phyloP scores from a whole-genome alignment of 1,140 invertebrate species.

The Drosophila persimilis region DNA sequence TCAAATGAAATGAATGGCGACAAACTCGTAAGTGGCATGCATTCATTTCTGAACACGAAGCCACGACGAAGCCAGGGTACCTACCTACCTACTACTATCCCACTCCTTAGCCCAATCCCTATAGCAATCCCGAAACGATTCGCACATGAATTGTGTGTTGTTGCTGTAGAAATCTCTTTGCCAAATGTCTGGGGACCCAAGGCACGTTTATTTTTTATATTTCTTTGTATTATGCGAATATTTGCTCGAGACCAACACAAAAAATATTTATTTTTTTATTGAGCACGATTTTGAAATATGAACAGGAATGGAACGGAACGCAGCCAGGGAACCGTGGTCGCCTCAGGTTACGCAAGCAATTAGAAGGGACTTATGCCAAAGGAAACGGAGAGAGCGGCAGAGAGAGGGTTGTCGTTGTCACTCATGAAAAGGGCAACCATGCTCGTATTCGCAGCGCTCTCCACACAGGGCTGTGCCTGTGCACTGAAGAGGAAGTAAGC shows the following conservation, averaged over 20 bases:
- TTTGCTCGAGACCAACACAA: conserved; percentile 60
- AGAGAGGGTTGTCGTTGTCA: conserved; percentile 66
- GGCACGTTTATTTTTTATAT: conserved; percentile 56
- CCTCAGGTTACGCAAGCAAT: conserved; percentile 78
- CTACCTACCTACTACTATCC: too few species aligned
- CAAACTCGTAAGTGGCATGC: conserved; percentile 72
- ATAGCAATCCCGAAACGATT: conserved; percentile 24
- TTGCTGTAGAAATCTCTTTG: conserved; percentile 49
- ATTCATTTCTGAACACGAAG: conserved; percentile 67
- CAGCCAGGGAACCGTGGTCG: conserved; percentile 27
- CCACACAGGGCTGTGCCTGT: conserved; percentile 9
- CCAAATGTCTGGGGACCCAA: conserved; percentile 54
- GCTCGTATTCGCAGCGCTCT: conserved; percentile 21
- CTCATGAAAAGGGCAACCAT: conserved; percentile 68
- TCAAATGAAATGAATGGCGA: conserved; percentile 69
- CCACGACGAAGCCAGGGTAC: conserved; percentile 16
- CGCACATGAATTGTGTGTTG: conserved; percentile 45
- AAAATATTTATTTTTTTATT: conserved; percentile 63
- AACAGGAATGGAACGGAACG: conserved; percentile 56
- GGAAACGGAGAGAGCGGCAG: not conserved
- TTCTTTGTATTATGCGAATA: conserved; percentile 44
- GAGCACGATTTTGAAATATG: conserved; percentile 80
- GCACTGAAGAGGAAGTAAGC: conserved; percentile 72
- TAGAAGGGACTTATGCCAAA: conserved; percentile 62
- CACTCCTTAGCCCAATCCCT: not conserved